Evolutionary conservation across 2,113 vertebrate genomes (phyloP), one percentile per base, ranked within the genome.

Genomic region (Xyrauchen texanus): DNA sequence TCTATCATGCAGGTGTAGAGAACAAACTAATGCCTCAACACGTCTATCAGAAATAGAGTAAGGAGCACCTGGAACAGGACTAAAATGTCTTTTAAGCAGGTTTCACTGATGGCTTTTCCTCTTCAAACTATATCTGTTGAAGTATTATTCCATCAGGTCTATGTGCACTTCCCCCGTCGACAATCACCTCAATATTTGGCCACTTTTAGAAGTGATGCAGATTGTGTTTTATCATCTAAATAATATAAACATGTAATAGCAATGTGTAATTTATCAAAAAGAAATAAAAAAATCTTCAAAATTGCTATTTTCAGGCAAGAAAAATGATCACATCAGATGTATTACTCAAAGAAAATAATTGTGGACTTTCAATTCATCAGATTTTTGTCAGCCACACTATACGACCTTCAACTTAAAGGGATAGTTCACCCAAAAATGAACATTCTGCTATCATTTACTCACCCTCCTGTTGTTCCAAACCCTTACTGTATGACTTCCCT

Each of bases 161-260:
- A 8, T 47, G 9, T 60, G n/a, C 44, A 74, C 58, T 51, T 10
- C 11, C 62, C 11, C 58, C 3, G 0, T 42, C 8, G 12, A 74
- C 71, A 12, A 34, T 51, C 46, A 13, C 34, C 57, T 74, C 71
- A 61, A 74, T 10, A 76, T 76, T 76, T 76, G 60, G 73, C 73
- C 73, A 75, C 58, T 8, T 74, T 51, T 8, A 75, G n/a, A 10
- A 62, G 44, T 4, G 4, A 62, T 34, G 8, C 15, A 75, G 58
- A 74, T 63, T 74, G 58, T 67, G 1, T 73, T 61, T 51, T 7
- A 63, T 7, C 70, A 21, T 62, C 57, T 34, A 62, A 74, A 62
- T 62, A 6, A 49, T 44, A 60, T 53, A 64, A 73, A 73, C 70
- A 16, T 15, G 61, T 61, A 58, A 3, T 15, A 16, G 6, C 47